Conservation (phyloP, 2,888 invertebrate genomes). For the Penaeus monodon region DNA sequence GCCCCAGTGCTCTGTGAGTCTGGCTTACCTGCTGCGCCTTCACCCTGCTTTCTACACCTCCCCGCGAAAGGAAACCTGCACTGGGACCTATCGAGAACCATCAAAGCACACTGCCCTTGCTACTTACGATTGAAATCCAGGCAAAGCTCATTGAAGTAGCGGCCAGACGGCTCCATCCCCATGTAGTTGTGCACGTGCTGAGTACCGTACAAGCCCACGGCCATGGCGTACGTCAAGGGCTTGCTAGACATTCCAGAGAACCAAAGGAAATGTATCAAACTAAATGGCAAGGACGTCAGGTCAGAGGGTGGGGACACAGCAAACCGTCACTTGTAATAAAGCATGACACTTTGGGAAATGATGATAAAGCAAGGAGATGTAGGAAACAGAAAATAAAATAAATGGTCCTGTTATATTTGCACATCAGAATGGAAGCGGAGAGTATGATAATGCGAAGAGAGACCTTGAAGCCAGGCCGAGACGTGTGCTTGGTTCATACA, state of each 20-base stretch:
- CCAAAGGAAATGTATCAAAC: constrained; percentile 9
- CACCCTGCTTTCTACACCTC: too few relatives aligned
- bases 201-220: constrained; percentile 47
- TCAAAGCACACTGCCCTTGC: not conserved
- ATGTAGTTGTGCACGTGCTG: constrained; percentile 78
- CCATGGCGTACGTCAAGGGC: constrained; percentile 64
- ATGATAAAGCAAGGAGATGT: not conserved
- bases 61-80: too few relatives aligned
- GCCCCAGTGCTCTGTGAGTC: too few relatives aligned
- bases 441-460: too few relatives aligned
- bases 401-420: too few relatives aligned
- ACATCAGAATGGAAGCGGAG: too few relatives aligned
- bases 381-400: too few relatives aligned
- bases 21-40: not conserved
- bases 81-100: not conserved
- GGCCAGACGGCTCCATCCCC: constrained; percentile 96
- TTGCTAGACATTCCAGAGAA: constrained; percentile 47
- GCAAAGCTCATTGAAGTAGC: constrained; percentile 95
- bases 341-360: not conserved
- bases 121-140: constrained; percentile 94
- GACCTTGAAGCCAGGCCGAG: too few relatives aligned
- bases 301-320: not conserved
- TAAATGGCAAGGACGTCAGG: not conserved
- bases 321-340: not conserved
- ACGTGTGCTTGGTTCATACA: too few relatives aligned